These are phyloP conservation scores for Craterocephalus amniculus DNA, from an alignment of 2,797 vertebrate genomes.

Conservation along the genomic window DNA sequence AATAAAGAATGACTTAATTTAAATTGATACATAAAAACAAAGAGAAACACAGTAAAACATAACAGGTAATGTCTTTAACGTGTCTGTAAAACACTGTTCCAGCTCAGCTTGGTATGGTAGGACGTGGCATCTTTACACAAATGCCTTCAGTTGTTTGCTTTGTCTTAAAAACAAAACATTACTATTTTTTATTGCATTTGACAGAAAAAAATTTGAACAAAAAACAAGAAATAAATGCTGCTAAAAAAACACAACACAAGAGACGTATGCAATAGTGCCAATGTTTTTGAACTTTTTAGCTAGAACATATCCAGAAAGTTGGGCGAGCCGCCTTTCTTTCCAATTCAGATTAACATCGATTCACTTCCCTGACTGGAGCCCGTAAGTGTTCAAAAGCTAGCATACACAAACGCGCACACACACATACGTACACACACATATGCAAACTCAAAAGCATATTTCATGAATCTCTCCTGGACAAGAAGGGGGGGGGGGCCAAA, in stretches of 20 bases:
- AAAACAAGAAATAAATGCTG: constrained; percentile 71
- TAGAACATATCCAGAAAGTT: constrained; percentile 67
- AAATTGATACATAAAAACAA: constrained; percentile 81
- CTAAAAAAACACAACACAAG: constrained; percentile 82
- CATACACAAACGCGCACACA: constrained; percentile 25
- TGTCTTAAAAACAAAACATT: constrained; percentile 74
- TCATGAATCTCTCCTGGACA: constrained; percentile 77
- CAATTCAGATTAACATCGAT: constrained; percentile 74
- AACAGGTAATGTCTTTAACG: constrained; percentile 85
- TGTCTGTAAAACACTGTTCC: constrained; percentile 87
- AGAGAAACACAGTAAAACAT: constrained; percentile 75
- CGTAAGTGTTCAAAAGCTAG: constrained; percentile 67
- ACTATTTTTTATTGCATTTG: constrained; percentile 84
- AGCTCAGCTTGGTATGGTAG: constrained; percentile 85
- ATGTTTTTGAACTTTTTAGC: constrained; percentile 82
- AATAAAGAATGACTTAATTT: constrained; percentile 87
- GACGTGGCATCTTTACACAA: constrained; percentile 83
- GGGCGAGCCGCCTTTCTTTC: constrained; percentile 43
- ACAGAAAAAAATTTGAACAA: constrained; percentile 72
- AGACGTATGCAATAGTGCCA: constrained; percentile 86
- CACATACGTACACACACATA: constrained; percentile 19
- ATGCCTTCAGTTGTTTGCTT: constrained; percentile 86
- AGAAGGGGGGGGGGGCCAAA: constrained; percentile 36
- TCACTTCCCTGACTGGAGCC: constrained; percentile 78
- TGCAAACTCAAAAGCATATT: constrained; percentile 36